Base-by-base conservation (phyloP, 2,888 invertebrate genomes). In the Prostheceraeus crozeri region DNA sequence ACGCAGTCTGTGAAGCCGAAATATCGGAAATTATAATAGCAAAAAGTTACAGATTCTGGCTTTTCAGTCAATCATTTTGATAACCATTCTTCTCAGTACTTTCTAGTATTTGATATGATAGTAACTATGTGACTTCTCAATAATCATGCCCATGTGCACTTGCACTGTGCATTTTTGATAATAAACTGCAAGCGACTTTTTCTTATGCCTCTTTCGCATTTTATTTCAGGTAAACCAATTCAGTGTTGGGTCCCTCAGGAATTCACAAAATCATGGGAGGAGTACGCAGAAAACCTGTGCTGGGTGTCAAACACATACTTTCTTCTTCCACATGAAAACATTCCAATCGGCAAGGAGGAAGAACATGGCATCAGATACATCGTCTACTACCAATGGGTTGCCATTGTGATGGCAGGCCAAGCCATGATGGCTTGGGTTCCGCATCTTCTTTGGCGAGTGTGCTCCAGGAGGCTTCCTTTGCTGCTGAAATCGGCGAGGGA, bases 251-350 rank as follows among this genome's bases (percentile, higher is more conserved):
- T 57, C 11, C 59, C 59, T 14, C 59, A 59, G 57, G 59, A 59
- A 60, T 59, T 59, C 58, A 59, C 59, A n/a, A 59, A 59, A 59
- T 31, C 59, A 35, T 59, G 59, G 59, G 59, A 59, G 23, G 59
- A 59, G 25, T 59, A 59, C 16, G 59, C 59, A 2, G 59, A 59
- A 59, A 59, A 59, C 33, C 25, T 59, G 19, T 59, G 59, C 35
- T 59, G 59, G 59, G 59, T 59, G 30, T 59, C 59, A 1, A 59
- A 59, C 25, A 59, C 59, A 2, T 59, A 59, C 40, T 59, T 59
- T 16, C 59, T 59, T 23, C 10, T 59, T 25, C 33, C 59, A 3
- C n/a, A 59, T 8, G 35, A 59, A 27, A 21, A 60, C 16, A 60
- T 59, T 6, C 59, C 59, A 2, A 23, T 31, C 14, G 57, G 60